Evolutionary conservation across 1,140 invertebrate species (phyloP).

Genomic region (Hylyphantes graminicola): DNA sequence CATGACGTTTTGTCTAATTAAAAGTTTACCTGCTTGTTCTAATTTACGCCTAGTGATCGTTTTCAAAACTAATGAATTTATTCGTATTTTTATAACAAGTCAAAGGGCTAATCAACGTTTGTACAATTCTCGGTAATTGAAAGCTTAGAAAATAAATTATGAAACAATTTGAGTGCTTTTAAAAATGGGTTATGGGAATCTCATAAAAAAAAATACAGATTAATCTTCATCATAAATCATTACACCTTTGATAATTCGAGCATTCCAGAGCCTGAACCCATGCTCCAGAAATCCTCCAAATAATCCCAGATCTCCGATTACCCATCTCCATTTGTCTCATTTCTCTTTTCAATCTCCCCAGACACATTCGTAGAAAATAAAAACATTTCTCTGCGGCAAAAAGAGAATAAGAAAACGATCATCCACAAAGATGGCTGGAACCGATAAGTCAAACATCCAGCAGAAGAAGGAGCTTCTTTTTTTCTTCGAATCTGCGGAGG

Average conservation of each 20-base stretch:
- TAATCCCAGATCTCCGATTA: neutral
- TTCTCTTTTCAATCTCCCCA: neutral
- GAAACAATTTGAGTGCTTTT: too few relatives aligned
- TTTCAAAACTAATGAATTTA: too few relatives aligned
- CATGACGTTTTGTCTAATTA: too few relatives aligned
- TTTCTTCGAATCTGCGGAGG: neutral
- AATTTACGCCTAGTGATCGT: too few relatives aligned
- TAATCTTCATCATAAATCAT: too few relatives aligned
- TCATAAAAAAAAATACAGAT: too few relatives aligned
- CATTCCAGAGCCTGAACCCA: neutral
- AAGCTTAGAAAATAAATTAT: too few relatives aligned
- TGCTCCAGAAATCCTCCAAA: neutral
- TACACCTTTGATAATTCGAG: neutral
- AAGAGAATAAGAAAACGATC: conserved; percentile 19
- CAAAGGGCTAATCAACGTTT: too few relatives aligned
- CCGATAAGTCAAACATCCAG: conserved; percentile 21
- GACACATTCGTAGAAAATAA: conserved; percentile 10
- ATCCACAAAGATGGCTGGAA: neutral
- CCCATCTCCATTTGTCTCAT: neutral
- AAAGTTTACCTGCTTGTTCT: too few relatives aligned
- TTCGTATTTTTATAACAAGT: too few relatives aligned
- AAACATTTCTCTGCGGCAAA: neutral
- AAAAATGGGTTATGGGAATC: too few relatives aligned
- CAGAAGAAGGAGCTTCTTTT: neutral
- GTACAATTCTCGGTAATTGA: too few relatives aligned